Evolutionary conservation across 2,888 invertebrate genomes (phyloP).

Genomic region (Dastarcus helophoroides): DNA sequence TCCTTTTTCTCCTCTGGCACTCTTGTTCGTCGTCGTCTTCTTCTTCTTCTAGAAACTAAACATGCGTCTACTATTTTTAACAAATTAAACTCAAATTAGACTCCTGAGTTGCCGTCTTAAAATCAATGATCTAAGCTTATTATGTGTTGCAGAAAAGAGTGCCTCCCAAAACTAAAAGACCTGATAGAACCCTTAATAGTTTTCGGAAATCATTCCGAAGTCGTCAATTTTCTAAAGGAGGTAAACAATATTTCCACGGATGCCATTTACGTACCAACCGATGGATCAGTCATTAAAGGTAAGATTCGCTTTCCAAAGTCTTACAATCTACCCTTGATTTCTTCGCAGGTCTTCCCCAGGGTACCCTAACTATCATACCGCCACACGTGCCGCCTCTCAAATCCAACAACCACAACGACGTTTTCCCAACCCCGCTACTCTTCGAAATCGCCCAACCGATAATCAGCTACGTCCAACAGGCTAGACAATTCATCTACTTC

Average conservation of each 20-base stretch:
- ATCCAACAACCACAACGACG: slow-evolving; percentile 18
- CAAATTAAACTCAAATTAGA: no score
- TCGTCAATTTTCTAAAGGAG: slow-evolving; percentile 13
- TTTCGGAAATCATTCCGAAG: slow-evolving; percentile 22
- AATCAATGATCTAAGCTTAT: no score
- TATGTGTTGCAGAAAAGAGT: slow-evolving; percentile 12
- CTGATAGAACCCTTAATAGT: slow-evolving; percentile 20
- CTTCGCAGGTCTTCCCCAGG: slow-evolving; percentile 28
- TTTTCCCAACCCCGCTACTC: slow-evolving; percentile 28
- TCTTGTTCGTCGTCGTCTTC: not conserved
- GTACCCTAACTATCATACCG: slow-evolving; percentile 28
- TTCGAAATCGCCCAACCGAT: slow-evolving; percentile 32
- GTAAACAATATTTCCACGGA: slow-evolving; percentile 7
- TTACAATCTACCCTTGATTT: not conserved
- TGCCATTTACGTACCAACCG: slow-evolving; percentile 21
- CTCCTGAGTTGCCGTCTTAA: no score
- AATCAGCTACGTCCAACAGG: slow-evolving; percentile 21
- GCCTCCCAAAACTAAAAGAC: slow-evolving; percentile 11
- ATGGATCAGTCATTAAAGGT: slow-evolving; percentile 24
- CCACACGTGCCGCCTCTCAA: slow-evolving; percentile 21
- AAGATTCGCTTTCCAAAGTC: slow-evolving; percentile 4
- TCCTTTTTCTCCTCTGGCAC: no score
- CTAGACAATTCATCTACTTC: slow-evolving; percentile 20
- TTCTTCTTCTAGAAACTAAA: slow-evolving; percentile 14
- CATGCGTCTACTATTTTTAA: no score